These are phyloP conservation scores for Gymnoscopelus microlampas DNA, from an alignment of 2,797 vertebrate species.

Conservation along the genomic window DNA sequence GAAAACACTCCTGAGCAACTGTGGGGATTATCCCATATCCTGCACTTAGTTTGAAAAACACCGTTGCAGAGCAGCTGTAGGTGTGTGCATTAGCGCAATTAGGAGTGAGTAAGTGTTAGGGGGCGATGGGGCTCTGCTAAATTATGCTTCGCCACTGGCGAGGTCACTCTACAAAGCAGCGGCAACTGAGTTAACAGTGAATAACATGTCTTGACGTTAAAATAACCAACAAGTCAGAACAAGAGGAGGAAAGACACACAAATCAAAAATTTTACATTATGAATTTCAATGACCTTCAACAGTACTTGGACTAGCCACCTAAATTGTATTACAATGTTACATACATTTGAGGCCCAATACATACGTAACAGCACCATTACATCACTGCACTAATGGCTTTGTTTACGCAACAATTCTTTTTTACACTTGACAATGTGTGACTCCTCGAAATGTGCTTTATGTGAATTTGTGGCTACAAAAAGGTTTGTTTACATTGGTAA, in stretches of 20 bases:
- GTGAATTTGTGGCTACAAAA: background rate
- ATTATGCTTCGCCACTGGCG: background rate
- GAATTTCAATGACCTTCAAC: too few species aligned
- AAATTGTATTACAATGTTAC: too few species aligned
- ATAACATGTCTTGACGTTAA: slow-evolving; percentile 6
- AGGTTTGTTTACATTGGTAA: background rate
- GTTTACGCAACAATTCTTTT: background rate
- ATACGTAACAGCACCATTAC: background rate
- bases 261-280: background rate
- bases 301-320: too few species aligned
- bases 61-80: slow-evolving; percentile 4
- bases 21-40: slow-evolving; percentile 67
- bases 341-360: too few species aligned
- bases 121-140: background rate
- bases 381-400: background rate
- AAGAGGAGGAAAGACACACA: background rate
- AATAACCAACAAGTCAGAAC: background rate
- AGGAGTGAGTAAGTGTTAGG: slow-evolving; percentile 19
- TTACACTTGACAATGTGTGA: too few species aligned
- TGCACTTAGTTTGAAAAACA: slow-evolving; percentile 60
- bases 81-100: slow-evolving; percentile 36
- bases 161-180: slow-evolving; percentile 1
- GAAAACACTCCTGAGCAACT: slow-evolving; percentile 58
- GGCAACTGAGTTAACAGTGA: slow-evolving; percentile 9
- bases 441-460: too few species aligned